These are phyloP conservation scores for Halocaridina rubra DNA, from an alignment of 2,888 invertebrate genomes.

Conservation along the genomic window DNA sequence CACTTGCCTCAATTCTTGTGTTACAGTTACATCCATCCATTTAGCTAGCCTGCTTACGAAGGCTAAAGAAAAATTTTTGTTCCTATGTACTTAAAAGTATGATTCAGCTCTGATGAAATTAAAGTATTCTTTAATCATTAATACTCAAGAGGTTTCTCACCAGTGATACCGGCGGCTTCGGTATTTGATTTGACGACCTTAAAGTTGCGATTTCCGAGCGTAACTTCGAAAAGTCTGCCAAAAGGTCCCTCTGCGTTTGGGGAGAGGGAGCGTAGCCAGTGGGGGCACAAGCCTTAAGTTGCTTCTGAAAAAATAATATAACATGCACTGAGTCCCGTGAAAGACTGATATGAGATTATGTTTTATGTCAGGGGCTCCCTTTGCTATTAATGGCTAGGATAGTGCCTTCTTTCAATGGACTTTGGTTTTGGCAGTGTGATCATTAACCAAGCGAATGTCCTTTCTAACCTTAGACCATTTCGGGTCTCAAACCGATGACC, in stretches of 20 bases:
- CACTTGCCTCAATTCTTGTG: too few relatives aligned
- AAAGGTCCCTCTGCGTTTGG: slow-evolving; percentile 79
- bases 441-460: too few relatives aligned
- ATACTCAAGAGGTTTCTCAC: slow-evolving; percentile 4
- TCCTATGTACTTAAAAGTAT: too few relatives aligned
- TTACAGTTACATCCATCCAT: not conserved
- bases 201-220: slow-evolving; percentile 72
- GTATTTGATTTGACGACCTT: slow-evolving; percentile 22
- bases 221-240: slow-evolving; percentile 76
- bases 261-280: slow-evolving; percentile 32
- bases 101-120: not conserved
- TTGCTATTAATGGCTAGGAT: too few relatives aligned
- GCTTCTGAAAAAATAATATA: slow-evolving; percentile 32
- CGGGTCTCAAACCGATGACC: too few relatives aligned
- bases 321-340: too few relatives aligned
- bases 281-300: slow-evolving; percentile 46
- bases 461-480: too few relatives aligned
- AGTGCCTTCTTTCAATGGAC: too few relatives aligned
- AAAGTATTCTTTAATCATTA: not conserved
- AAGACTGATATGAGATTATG: too few relatives aligned
- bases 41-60: not conserved
- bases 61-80: not conserved
- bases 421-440: too few relatives aligned
- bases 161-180: slow-evolving; percentile 29
- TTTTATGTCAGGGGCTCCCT: too few relatives aligned